Evolutionary conservation across 2,797 vertebrate genomes (phyloP).

Genomic region (Percopsis omiscomaycus): DNA sequence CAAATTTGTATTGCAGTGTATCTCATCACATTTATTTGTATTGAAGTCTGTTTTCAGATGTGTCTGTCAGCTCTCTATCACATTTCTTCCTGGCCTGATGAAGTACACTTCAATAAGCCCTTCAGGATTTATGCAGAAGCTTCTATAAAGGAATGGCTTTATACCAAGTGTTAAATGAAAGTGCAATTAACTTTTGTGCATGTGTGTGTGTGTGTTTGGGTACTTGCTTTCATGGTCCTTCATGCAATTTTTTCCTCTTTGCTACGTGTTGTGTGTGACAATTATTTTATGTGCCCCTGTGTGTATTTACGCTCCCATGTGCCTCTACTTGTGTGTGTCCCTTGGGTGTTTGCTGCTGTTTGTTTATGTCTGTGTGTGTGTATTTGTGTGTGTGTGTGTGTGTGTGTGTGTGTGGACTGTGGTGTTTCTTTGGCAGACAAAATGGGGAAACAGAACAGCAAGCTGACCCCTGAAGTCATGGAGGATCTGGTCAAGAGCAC

Average conservation of each 20-base stretch:
- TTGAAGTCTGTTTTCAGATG: constrained; percentile 40
- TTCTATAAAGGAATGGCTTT: neutral
- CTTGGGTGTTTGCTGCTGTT: neutral
- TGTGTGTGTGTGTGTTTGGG: constrained; percentile 1
- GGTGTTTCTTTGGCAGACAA: neutral
- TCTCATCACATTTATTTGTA: constrained; percentile 28
- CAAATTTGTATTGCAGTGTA: constrained; percentile 6
- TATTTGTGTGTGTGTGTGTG: neutral
- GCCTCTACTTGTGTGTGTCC: constrained; percentile 3
- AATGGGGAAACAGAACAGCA: constrained; percentile 99
- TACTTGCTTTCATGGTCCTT: neutral
- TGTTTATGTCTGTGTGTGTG: neutral
- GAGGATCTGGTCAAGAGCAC: constrained; percentile 99
- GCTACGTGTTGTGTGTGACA: neutral
- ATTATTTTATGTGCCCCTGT: neutral
- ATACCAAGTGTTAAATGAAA: constrained; percentile 3
- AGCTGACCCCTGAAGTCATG: constrained; percentile 98
- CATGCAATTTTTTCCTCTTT: neutral
- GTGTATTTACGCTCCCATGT: neutral
- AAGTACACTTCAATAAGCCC: constrained; percentile 18
- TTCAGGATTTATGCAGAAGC: constrained; percentile 5
- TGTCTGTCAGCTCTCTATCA: constrained; percentile 19
- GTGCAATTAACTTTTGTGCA: neutral
- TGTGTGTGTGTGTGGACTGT: neutral
- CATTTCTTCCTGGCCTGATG: constrained; percentile 21